phyloP scores from a whole-genome alignment of 2,113 vertebrate genomes.

The Pelecanoides urinatrix region DNA sequence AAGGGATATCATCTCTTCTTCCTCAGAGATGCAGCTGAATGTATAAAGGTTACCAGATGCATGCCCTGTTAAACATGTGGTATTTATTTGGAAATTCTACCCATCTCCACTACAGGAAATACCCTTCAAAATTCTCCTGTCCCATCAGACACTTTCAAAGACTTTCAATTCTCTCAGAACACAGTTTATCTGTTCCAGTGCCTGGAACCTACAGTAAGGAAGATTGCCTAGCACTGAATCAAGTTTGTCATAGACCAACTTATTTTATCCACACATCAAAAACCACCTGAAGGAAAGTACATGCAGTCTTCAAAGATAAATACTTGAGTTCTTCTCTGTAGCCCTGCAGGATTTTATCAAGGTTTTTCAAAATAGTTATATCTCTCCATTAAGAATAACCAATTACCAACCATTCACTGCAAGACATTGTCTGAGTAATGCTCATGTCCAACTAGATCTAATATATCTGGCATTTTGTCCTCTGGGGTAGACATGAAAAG shows the following conservation, averaged over 20 bases:
- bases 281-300: background rate
- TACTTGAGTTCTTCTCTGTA: background rate
- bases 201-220: background rate
- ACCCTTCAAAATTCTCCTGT: background rate
- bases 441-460: background rate
- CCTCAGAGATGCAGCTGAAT: background rate
- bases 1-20: background rate
- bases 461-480: slow-evolving; percentile 24
- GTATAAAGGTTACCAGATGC: background rate
- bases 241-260: background rate
- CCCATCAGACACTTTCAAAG: background rate
- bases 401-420: background rate
- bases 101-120: background rate
- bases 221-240: background rate
- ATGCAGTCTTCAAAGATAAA: background rate
- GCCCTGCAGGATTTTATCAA: background rate
- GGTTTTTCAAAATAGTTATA: background rate
- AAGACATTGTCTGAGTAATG: background rate
- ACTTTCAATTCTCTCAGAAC: background rate
- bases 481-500: slow-evolving; percentile 26
- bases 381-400: background rate
- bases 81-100: background rate
- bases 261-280: background rate
- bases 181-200: background rate
- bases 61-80: background rate